Conservation (phyloP, 2,888 invertebrate genomes). For the Polymixis lichenea region DNA sequence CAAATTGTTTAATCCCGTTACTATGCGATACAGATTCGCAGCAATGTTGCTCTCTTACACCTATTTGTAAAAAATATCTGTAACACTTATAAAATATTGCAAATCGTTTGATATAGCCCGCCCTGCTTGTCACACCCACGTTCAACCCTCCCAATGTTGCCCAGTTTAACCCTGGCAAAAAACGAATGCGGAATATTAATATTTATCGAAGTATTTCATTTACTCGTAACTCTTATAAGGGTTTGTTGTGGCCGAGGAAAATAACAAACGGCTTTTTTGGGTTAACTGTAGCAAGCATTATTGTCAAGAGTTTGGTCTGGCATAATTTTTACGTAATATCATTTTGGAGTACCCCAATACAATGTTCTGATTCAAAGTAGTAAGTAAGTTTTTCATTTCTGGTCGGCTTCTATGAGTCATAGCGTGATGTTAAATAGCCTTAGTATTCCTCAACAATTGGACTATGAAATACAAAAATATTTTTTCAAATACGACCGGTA, state of each 20-base stretch:
- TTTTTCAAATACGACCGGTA: too few species aligned
- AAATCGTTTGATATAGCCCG: slow-evolving; percentile 24
- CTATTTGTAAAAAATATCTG: background rate
- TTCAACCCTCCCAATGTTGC: slow-evolving; percentile 9
- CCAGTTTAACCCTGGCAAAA: slow-evolving; percentile 2
- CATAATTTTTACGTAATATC: background rate
- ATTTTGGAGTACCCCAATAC: too few species aligned
- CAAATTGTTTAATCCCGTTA: too few species aligned
- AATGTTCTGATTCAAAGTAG: too few species aligned
- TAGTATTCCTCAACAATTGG: too few species aligned
- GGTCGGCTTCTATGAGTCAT: too few species aligned
- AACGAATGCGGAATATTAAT: slow-evolving; percentile 17
- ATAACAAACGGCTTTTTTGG: background rate
- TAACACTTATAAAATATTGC: slow-evolving; percentile 29
- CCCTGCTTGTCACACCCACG: slow-evolving; percentile 35
- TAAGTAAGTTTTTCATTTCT: too few species aligned
- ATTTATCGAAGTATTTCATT: slow-evolving; percentile 17
- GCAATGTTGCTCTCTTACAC: too few species aligned
- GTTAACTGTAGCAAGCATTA: background rate
- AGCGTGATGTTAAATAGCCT: too few species aligned
- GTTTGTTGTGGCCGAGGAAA: background rate
- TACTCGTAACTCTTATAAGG: background rate
- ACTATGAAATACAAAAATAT: too few species aligned
- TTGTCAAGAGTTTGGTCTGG: background rate
- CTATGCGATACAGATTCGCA: too few species aligned